These are phyloP conservation scores for Mastacembelus armatus DNA, from an alignment of 2,797 vertebrate species.

Conservation along the genomic window DNA sequence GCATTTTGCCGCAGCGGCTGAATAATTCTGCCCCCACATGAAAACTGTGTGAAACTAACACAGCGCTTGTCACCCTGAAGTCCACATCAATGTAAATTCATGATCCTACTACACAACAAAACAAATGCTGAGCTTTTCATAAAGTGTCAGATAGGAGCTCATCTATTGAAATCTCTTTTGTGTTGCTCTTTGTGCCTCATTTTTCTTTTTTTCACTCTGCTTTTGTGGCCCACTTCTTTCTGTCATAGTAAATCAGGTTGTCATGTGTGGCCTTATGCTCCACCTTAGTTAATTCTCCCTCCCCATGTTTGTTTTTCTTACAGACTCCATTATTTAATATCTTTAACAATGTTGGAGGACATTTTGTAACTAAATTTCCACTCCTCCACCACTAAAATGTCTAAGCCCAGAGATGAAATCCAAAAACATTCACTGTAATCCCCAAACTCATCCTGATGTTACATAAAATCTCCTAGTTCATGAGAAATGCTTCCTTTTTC, in stretches of 20 bases:
- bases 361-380: slow-evolving; percentile 67
- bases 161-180: slow-evolving; percentile 43
- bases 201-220: slow-evolving; percentile 3
- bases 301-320: slow-evolving; percentile 2
- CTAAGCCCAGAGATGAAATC: slow-evolving; percentile 46
- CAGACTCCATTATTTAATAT: slow-evolving; percentile 26
- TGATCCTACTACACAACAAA: slow-evolving; percentile 41
- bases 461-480: slow-evolving; percentile 9
- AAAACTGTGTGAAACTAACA: no score
- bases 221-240: slow-evolving; percentile 10
- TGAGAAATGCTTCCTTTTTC: slow-evolving; percentile 1
- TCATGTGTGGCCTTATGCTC: slow-evolving; percentile 38
- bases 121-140: slow-evolving; percentile 23
- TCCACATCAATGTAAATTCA: slow-evolving; percentile 49
- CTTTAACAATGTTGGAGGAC: slow-evolving; percentile 41
- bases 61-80: slow-evolving; percentile 56
- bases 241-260: slow-evolving; percentile 42
- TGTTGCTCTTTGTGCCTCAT: slow-evolving; percentile 18
- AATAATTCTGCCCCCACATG: slow-evolving; percentile 66
- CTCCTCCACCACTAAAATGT: slow-evolving; percentile 44
- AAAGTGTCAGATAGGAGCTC: slow-evolving; percentile 33
- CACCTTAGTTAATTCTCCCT: slow-evolving; percentile 43
- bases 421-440: slow-evolving; percentile 15
- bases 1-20: slow-evolving; percentile 63
- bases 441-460: slow-evolving; percentile 1